Conservation (phyloP, 2,113 vertebrate genomes). For the Rhizomys pruinosus region DNA sequence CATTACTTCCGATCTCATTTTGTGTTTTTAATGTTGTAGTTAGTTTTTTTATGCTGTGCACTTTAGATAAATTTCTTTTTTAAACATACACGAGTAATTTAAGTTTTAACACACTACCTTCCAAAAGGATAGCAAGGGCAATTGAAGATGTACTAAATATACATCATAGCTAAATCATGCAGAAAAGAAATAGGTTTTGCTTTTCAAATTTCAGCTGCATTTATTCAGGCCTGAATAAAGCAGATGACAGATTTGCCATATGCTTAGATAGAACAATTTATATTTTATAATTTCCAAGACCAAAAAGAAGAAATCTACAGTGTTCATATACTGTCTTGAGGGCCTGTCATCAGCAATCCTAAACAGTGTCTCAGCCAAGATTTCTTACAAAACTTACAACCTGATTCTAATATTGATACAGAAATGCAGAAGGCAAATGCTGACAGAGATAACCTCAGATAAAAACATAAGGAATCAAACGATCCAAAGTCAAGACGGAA, state of each 20-base stretch:
- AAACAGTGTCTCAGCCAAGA: background rate
- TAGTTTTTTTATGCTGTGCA: background rate
- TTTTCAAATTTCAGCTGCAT: constrained; percentile 76
- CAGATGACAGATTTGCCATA: constrained; percentile 26
- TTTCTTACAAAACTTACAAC: background rate
- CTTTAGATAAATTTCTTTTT: constrained; percentile 37
- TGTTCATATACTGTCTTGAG: constrained; percentile 19
- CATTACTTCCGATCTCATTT: too few species aligned
- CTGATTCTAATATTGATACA: background rate
- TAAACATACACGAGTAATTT: constrained; percentile 36
- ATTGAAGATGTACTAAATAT: constrained; percentile 76
- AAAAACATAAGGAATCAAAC: background rate
- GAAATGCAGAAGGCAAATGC: background rate
- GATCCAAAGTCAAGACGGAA: background rate
- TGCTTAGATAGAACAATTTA: constrained; percentile 23
- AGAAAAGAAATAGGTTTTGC: constrained; percentile 65
- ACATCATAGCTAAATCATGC: constrained; percentile 72
- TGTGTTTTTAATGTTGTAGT: constrained; percentile 2
- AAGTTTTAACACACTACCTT: constrained; percentile 62
- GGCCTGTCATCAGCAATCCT: background rate
- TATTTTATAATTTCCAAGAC: constrained; percentile 48
- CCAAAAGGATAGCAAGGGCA: constrained; percentile 60
- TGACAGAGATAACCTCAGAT: background rate
- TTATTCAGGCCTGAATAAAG: background rate
- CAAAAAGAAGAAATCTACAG: constrained; percentile 4